Percentiles rank a stretch among this genome's conserved stretches.
phyloP scores from a whole-genome alignment of 2,797 vertebrate genomes.

The Gephyroberyx darwinii region DNA sequence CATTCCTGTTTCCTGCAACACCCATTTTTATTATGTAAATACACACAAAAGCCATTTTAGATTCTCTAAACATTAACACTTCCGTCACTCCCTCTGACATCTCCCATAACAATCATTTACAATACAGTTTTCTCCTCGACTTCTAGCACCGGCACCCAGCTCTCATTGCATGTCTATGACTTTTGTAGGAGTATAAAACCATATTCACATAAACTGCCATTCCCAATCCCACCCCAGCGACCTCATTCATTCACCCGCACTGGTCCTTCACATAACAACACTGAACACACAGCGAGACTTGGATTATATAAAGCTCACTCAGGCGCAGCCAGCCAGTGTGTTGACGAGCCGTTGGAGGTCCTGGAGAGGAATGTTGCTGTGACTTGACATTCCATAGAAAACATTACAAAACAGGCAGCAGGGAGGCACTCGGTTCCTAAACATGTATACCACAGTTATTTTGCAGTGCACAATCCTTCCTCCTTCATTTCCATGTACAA shows the following conservation, averaged over 20 bases:
- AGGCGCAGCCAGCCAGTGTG: slow-evolving; percentile 12
- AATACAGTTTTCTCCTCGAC: neutral
- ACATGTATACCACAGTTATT: slow-evolving; percentile 23
- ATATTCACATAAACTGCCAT: slow-evolving; percentile 14
- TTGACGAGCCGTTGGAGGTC: slow-evolving; percentile 27
- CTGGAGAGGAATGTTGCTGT: slow-evolving; percentile 26
- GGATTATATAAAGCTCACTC: slow-evolving; percentile 44
- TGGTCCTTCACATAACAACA: slow-evolving; percentile 4
- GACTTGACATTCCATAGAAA: slow-evolving; percentile 33
- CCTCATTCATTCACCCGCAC: neutral
- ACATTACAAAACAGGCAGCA: slow-evolving; percentile 31
- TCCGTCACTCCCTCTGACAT: neutral
- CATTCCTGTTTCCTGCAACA: neutral
- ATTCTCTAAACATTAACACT: neutral
- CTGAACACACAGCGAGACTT: slow-evolving; percentile 31
- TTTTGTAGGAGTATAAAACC: slow-evolving; percentile 15
- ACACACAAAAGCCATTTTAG: neutral
- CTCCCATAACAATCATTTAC: neutral
- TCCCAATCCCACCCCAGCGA: neutral
- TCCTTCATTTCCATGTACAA: neutral
- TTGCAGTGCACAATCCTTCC: slow-evolving; percentile 9
- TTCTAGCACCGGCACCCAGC: neutral
- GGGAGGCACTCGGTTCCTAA: slow-evolving; percentile 46
- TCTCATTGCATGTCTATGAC: neutral
- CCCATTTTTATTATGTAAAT: slow-evolving; percentile 13